Evolutionary conservation across 2,888 invertebrate species (phyloP).

Genomic region (Nymphalis polychloros): DNA sequence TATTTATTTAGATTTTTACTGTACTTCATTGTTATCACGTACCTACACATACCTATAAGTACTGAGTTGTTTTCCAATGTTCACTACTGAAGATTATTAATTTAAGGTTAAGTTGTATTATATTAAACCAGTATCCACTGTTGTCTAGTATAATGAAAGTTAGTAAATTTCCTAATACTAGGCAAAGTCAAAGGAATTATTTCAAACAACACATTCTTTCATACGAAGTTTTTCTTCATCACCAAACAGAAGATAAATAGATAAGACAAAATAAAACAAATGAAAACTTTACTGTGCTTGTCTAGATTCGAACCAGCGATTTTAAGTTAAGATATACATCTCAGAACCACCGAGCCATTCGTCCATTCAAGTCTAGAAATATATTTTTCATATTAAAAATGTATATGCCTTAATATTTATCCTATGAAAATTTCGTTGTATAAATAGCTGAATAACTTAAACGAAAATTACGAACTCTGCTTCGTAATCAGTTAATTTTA

Average conservation of each 20-base stretch:
- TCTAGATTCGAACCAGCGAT: not conserved
- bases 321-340: not conserved
- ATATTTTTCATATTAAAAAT: not conserved
- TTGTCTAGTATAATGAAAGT: too few relatives aligned
- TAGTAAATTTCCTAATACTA: too few relatives aligned
- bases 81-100: too few relatives aligned
- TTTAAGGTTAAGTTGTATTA: too few relatives aligned
- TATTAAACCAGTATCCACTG: too few relatives aligned
- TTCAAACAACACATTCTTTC: too few relatives aligned
- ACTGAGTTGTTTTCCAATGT: too few relatives aligned
- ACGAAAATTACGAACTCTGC: constrained; percentile 34
- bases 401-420: not conserved
- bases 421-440: not conserved
- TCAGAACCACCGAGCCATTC: not conserved
- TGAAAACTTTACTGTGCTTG: not conserved
- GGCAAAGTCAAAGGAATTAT: too few relatives aligned
- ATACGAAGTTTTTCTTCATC: not conserved
- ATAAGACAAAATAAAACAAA: not conserved
- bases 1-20: too few relatives aligned
- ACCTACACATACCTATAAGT: too few relatives aligned
- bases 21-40: too few relatives aligned
- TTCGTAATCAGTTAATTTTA: constrained; percentile 37
- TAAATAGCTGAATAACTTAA: constrained; percentile 24
- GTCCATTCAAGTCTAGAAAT: not conserved
- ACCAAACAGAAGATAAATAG: not conserved